Conservation (phyloP, 2,113 vertebrate genomes). For the Xiphias gladius region DNA sequence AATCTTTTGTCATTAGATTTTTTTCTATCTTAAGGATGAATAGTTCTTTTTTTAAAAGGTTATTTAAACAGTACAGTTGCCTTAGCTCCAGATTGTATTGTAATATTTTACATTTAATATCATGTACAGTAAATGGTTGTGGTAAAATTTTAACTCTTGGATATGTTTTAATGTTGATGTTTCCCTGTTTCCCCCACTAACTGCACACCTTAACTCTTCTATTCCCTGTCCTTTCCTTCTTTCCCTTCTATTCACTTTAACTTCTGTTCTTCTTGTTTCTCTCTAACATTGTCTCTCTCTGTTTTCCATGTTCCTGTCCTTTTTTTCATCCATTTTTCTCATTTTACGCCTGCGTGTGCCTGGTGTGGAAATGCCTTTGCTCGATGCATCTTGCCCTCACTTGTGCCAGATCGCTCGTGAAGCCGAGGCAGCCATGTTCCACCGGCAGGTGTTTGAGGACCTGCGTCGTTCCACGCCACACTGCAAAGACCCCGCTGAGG, state of each 20-base stretch:
- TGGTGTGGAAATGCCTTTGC: constrained; percentile 53
- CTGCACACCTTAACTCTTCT: constrained; percentile 42
- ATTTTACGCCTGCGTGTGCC: neutral
- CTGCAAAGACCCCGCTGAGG: constrained; percentile 91
- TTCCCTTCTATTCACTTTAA: neutral
- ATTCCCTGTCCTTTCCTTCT: neutral
- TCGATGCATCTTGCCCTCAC: constrained; percentile 60
- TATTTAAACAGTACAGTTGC: neutral
- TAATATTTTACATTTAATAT: constrained; percentile 4
- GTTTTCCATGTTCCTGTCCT: neutral
- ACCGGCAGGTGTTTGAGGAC: constrained; percentile 98
- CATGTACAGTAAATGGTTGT: constrained; percentile 7
- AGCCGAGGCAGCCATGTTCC: constrained; percentile 98
- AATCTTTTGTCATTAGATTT: neutral
- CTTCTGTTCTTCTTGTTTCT: neutral
- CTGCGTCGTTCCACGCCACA: constrained; percentile 91
- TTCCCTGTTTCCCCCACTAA: constrained; percentile 52
- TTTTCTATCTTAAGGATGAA: neutral
- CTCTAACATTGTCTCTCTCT: constrained; percentile 17
- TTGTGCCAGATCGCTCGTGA: constrained; percentile 95
- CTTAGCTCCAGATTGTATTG: neutral
- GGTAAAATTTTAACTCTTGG: neutral
- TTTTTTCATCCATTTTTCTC: constrained; percentile 42
- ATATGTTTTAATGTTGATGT: constrained; percentile 55
- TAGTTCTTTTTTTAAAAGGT: neutral